A percentile compares a stretch with the other conserved stretches of the same genome.
phyloP scores from a whole-genome alignment of 2,113 vertebrate genomes.

The Promerops cafer region DNA sequence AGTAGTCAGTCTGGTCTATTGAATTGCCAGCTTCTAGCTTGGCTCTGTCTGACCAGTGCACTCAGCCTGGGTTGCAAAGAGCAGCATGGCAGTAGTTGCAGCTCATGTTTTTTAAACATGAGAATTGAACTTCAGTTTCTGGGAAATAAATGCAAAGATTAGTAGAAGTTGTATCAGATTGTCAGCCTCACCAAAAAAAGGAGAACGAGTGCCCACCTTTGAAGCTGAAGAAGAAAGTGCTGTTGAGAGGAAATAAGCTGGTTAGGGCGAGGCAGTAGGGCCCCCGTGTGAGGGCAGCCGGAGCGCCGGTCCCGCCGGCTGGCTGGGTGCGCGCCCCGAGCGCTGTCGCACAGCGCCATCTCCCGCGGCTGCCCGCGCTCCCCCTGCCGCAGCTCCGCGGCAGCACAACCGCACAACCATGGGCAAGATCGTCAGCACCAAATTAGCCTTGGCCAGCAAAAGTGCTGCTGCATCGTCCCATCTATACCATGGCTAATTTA shows the following conservation, averaged over 20 bases:
- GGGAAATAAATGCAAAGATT: background rate
- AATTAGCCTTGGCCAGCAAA: background rate
- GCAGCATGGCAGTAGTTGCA: background rate
- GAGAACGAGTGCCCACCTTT: background rate
- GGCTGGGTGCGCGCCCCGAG: background rate
- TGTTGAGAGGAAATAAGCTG: background rate
- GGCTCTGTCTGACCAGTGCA: background rate
- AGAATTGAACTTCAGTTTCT: background rate
- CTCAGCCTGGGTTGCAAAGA: background rate
- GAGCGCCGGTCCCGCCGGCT: accelerated
- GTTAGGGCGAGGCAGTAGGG: background rate
- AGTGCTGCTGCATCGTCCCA: background rate
- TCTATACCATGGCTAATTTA: background rate
- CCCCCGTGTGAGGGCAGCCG: background rate
- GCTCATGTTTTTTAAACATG: background rate
- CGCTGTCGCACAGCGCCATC: slow-evolving; percentile 49
- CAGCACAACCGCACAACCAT: accelerated
- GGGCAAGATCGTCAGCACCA: accelerated
- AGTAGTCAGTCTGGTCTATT: background rate
- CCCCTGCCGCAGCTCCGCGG: background rate
- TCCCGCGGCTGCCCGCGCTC: background rate
- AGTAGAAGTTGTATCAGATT: background rate
- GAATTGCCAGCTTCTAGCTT: background rate
- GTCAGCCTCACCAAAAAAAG: background rate
- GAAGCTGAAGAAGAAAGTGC: background rate